These are phyloP conservation scores for Anolis apletophallus DNA, from an alignment of 2,797 vertebrate genomes.

Conservation along the genomic window DNA sequence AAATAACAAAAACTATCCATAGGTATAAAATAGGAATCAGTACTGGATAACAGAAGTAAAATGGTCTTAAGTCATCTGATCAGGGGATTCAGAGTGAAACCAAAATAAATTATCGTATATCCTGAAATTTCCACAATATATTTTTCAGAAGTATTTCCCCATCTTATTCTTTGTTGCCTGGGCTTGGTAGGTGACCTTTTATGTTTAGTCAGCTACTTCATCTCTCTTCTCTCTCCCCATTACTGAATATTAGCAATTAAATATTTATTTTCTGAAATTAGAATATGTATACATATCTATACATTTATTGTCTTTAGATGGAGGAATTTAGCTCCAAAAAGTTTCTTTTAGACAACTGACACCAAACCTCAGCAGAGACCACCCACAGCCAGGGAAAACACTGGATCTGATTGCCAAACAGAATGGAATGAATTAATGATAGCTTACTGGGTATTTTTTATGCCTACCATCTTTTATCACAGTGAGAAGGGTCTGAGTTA, in stretches of 20 bases:
- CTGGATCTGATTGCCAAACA: conserved; percentile 38
- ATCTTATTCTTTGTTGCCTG: neutral
- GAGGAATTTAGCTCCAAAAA: conserved; percentile 20
- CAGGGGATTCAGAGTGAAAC: neutral
- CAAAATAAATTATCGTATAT: neutral
- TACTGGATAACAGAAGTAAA: neutral
- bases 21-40: neutral
- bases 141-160: conserved; percentile 6
- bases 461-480: conserved; percentile 37
- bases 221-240: neutral
- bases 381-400: conserved; percentile 42
- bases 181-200: conserved; percentile 27
- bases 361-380: conserved; percentile 26
- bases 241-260: neutral
- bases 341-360: conserved; percentile 39
- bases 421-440: conserved; percentile 52
- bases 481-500: conserved; percentile 32
- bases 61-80: conserved; percentile 3
- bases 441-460: conserved; percentile 5
- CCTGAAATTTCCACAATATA: neutral
- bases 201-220: neutral
- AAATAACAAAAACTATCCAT: neutral
- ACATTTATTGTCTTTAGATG: conserved; percentile 29
- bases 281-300: neutral
- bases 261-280: conserved; percentile 25